These are phyloP conservation scores for Papilio dardanus DNA, from an alignment of 1,140 invertebrate species.

Conservation along the genomic window DNA sequence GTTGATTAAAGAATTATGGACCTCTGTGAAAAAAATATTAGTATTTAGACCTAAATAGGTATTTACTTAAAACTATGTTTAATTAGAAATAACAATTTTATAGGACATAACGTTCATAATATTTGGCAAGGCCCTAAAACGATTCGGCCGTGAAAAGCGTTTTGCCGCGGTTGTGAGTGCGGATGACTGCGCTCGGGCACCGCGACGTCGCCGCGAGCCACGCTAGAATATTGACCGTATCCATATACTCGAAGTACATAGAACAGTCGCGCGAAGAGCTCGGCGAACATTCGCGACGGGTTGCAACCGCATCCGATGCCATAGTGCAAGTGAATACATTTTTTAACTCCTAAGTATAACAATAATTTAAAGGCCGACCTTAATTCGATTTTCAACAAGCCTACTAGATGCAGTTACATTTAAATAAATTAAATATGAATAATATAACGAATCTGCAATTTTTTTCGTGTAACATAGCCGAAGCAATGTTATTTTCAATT, in stretches of 20 bases:
- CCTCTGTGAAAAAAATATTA: too few relatives aligned
- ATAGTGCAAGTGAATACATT: background rate
- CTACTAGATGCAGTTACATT: background rate
- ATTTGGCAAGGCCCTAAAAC: background rate
- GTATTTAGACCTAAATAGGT: too few relatives aligned
- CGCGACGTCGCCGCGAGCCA: too few relatives aligned
- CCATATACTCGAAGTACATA: background rate
- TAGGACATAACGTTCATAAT: background rate
- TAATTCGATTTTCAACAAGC: background rate
- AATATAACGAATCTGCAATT: background rate
- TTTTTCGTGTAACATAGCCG: background rate
- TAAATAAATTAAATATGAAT: background rate
- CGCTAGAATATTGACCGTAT: background rate
- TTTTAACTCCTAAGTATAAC: background rate
- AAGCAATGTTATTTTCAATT: background rate
- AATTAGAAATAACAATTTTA: too few relatives aligned
- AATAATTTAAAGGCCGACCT: background rate
- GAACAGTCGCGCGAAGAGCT: background rate
- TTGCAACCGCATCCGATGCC: background rate
- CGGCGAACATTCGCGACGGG: background rate
- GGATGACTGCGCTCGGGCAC: too few relatives aligned
- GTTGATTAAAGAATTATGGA: too few relatives aligned
- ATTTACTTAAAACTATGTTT: too few relatives aligned
- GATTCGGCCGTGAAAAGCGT: background rate
- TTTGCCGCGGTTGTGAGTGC: background rate